phyloP scores from a whole-genome alignment of 2,888 invertebrate species.

The Yponomeuta cagnagella region DNA sequence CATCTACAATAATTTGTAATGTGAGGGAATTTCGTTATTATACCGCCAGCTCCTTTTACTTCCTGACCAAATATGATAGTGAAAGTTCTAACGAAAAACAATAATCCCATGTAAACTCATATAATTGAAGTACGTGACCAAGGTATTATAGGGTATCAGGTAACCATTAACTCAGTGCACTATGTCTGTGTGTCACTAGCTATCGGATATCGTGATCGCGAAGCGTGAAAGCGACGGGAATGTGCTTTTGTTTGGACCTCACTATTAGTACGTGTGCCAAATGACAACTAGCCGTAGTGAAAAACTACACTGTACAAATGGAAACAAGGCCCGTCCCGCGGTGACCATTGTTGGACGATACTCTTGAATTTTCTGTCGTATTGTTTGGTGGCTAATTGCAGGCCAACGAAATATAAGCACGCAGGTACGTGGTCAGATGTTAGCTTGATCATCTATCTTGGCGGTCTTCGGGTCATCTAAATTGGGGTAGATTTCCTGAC shows the following conservation, averaged over 20 bases:
- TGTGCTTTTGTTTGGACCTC: constrained; percentile 53
- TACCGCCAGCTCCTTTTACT: too few relatives aligned
- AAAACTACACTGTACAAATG: constrained; percentile 42
- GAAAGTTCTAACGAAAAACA: neutral
- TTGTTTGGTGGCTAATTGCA: neutral
- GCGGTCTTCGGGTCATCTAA: neutral
- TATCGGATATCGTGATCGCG: constrained; percentile 57
- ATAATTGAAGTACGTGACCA: constrained; percentile 5
- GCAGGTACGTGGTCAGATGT: neutral
- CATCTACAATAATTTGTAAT: too few relatives aligned
- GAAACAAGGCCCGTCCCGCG: constrained; percentile 28
- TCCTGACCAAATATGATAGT: too few relatives aligned
- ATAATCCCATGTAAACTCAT: neutral
- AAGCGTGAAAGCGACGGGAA: constrained; percentile 61
- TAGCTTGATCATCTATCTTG: neutral
- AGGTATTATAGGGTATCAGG: constrained; percentile 31
- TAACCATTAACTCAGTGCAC: constrained; percentile 28
- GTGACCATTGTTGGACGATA: neutral
- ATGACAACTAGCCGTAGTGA: constrained; percentile 64
- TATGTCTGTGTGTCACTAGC: constrained; percentile 51
- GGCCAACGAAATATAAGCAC: neutral
- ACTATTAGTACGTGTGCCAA: constrained; percentile 50
- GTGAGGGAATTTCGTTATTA: too few relatives aligned
- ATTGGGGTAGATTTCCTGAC: neutral
- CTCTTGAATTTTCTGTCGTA: neutral